phyloP scores from a whole-genome alignment of 2,113 vertebrate genomes.

The Peromyscus maniculatus region DNA sequence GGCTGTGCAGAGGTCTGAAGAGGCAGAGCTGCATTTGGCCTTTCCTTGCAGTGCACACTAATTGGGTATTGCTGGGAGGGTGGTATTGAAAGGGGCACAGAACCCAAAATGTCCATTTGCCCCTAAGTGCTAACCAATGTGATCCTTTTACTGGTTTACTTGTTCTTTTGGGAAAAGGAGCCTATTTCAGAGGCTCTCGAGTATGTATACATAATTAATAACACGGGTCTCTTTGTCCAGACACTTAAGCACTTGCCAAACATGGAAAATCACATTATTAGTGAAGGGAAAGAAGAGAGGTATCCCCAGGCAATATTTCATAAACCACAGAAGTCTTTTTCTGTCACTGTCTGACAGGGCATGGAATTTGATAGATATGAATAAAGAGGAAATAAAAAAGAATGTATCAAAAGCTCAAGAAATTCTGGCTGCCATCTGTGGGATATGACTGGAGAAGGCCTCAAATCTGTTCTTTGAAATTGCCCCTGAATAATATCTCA shows the following conservation, averaged over 20 bases:
- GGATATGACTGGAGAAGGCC: neutral
- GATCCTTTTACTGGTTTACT: conserved; percentile 64
- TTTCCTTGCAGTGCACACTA: conserved; percentile 46
- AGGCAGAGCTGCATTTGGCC: conserved; percentile 15
- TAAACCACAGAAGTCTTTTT: conserved; percentile 24
- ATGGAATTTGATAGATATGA: neutral
- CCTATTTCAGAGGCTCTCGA: conserved; percentile 41
- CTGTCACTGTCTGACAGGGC: neutral
- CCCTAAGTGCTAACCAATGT: conserved; percentile 29
- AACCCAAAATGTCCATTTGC: conserved; percentile 48
- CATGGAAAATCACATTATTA: conserved; percentile 52
- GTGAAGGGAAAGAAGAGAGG: conserved; percentile 6
- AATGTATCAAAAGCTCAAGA: conserved; percentile 1
- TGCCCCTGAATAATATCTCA: neutral
- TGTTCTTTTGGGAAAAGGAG: conserved; percentile 48
- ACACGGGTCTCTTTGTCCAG: neutral
- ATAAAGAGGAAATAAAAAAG: conserved; percentile 18
- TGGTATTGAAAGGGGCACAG: conserved; percentile 2
- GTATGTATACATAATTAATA: conserved; percentile 62
- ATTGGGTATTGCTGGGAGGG: conserved; percentile 22
- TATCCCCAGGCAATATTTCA: neutral
- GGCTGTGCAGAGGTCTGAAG: neutral
- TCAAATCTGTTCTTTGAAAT: neutral
- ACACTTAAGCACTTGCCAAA: conserved; percentile 60
- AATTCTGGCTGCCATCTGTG: neutral